A percentile compares a stretch with the other conserved stretches of the same genome.
phyloP scores from a whole-genome alignment of 2,888 invertebrate genomes.

The Drosophila greeni region DNA sequence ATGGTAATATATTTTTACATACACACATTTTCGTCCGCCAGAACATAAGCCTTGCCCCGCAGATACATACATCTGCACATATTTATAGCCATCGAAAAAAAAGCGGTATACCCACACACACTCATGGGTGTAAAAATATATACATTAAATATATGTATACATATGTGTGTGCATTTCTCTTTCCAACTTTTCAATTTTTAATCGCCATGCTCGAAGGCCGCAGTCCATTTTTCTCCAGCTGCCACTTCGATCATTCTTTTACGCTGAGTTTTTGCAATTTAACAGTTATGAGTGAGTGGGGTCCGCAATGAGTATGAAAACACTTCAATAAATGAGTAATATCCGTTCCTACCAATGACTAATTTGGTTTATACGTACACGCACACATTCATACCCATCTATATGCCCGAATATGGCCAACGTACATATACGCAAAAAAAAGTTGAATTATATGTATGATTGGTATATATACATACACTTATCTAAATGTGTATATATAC shows the following conservation, averaged over 20 bases:
- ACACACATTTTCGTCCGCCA: constrained; percentile 29
- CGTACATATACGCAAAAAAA: constrained; percentile 32
- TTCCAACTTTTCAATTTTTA: constrained; percentile 40
- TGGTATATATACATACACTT: constrained; percentile 33
- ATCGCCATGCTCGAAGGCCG: constrained; percentile 18
- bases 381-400: constrained; percentile 38
- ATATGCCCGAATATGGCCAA: constrained; percentile 40
- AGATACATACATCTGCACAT: constrained; percentile 41
- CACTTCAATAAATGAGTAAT: constrained; percentile 45
- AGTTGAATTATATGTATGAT: constrained; percentile 19
- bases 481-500: constrained; percentile 38
- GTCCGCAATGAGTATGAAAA: constrained; percentile 24
- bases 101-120: constrained; percentile 44
- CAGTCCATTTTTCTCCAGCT: constrained; percentile 32
- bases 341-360: constrained; percentile 43
- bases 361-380: constrained; percentile 42
- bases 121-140: constrained; percentile 42
- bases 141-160: constrained; percentile 26
- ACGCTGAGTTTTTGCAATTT: constrained; percentile 23
- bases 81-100: constrained; percentile 42
- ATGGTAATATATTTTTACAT: constrained; percentile 37
- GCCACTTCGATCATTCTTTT: constrained; percentile 23
- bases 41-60: constrained; percentile 40
- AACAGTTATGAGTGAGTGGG: constrained; percentile 28
- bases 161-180: constrained; percentile 38